Evolutionary conservation across 2,797 vertebrate species (phyloP).

Genomic region (Pangasius djambal): DNA sequence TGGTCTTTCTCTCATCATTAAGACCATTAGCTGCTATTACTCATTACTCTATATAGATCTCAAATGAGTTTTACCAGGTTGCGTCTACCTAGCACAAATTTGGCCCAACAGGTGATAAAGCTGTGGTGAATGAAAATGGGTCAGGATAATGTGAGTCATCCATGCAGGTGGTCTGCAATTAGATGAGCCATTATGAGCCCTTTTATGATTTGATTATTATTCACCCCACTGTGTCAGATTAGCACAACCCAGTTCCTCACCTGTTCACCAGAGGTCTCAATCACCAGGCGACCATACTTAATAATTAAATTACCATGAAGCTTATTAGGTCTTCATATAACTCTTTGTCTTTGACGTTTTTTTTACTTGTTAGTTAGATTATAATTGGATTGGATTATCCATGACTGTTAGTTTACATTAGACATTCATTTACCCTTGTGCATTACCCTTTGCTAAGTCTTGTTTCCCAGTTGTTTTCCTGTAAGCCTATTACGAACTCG

Average conservation of each 20-base stretch:
- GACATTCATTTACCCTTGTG: no score
- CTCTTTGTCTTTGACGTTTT: neutral
- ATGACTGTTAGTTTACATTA: neutral
- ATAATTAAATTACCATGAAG: neutral
- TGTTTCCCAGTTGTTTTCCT: neutral
- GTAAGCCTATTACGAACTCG: neutral
- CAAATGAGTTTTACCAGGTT: constrained; percentile 22
- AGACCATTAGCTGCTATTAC: constrained; percentile 19
- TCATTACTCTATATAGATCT: constrained; percentile 38
- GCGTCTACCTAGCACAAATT: constrained; percentile 15
- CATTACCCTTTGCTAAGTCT: neutral
- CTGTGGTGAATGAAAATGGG: constrained; percentile 37
- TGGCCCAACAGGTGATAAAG: constrained; percentile 37
- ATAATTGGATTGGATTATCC: neutral
- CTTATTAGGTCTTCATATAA: neutral
- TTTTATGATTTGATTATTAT: constrained; percentile 34
- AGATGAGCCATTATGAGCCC: constrained; percentile 27
- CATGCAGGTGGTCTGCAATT: constrained; percentile 10
- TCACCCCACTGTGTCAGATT: neutral
- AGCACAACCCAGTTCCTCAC: neutral
- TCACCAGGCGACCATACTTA: constrained; percentile 3
- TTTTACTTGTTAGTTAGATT: neutral
- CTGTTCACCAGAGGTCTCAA: constrained; percentile 2
- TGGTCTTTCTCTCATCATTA: constrained; percentile 13
- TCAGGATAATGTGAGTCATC: constrained; percentile 20